Percentiles rank a stretch among this genome's conserved stretches.
Conservation (phyloP, 2,113 vertebrate species). For the Oplegnathus fasciatus region DNA sequence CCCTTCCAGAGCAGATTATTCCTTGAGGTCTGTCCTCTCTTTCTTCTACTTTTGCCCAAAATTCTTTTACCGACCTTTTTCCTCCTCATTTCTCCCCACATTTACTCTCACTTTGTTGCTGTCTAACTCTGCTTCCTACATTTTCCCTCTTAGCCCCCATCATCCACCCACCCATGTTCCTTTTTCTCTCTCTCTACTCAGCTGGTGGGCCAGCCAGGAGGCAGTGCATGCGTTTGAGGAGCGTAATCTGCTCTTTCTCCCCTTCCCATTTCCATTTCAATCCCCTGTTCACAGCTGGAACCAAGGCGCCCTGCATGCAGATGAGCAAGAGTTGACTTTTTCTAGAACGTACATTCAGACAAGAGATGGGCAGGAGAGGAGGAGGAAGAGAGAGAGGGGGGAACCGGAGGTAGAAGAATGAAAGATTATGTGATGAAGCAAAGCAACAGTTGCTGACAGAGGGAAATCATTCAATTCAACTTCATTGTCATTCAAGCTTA, state of each 20-base stretch:
- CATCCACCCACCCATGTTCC: constrained; percentile 25
- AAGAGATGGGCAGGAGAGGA: constrained; percentile 29
- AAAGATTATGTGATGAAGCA: constrained; percentile 43
- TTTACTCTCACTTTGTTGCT: constrained; percentile 48
- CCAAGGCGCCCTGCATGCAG: constrained; percentile 74
- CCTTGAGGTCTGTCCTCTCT: background rate
- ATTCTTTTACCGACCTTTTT: background rate
- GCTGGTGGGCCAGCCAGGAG: constrained; percentile 73
- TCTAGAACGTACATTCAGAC: constrained; percentile 35
- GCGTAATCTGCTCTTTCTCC: constrained; percentile 71
- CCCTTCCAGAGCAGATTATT: background rate
- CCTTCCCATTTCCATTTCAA: constrained; percentile 84
- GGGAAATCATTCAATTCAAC: constrained; percentile 6
- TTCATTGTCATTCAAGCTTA: constrained; percentile 28
- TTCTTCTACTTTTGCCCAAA: background rate
- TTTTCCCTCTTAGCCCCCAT: constrained; percentile 26
- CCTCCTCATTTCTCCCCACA: constrained; percentile 14
- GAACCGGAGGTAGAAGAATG: constrained; percentile 1
- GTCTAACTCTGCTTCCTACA: constrained; percentile 41
- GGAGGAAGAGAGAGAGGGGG: background rate
- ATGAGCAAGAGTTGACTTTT: constrained; percentile 70
- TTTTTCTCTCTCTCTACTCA: constrained; percentile 29
- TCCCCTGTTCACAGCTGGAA: constrained; percentile 83
- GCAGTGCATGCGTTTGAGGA: constrained; percentile 59
- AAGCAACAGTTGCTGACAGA: constrained; percentile 49